A percentile compares a stretch with the other conserved stretches of the same genome.
phyloP scores from a whole-genome alignment of 2,113 vertebrate genomes.

The Dromaius novaehollandiae region DNA sequence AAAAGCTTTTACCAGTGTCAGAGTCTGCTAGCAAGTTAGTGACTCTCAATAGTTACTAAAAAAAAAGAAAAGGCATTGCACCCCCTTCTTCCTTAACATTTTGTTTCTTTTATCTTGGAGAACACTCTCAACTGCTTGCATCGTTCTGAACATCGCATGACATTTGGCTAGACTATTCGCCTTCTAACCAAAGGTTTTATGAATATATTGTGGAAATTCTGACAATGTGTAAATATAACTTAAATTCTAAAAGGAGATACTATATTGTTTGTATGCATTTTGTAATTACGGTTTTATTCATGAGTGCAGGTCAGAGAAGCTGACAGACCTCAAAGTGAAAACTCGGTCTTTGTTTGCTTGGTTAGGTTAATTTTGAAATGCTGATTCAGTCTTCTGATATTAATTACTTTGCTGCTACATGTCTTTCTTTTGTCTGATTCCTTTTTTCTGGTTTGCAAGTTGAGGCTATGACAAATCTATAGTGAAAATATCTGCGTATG shows the following conservation, averaged over 20 bases:
- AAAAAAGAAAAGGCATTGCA: background rate
- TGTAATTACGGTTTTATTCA: rapidly evolving
- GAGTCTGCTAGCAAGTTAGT: background rate
- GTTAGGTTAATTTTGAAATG: background rate
- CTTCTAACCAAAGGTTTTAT: background rate
- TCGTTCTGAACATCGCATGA: background rate
- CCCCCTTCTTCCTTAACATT: rapidly evolving
- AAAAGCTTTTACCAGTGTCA: background rate
- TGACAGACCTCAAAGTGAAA: background rate
- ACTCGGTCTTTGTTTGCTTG: background rate
- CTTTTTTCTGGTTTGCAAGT: background rate
- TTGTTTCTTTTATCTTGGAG: background rate
- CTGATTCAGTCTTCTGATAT: background rate
- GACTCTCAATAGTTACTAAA: background rate
- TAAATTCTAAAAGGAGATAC: background rate
- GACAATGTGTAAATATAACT: background rate
- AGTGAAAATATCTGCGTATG: background rate
- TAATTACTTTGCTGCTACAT: rapidly evolving
- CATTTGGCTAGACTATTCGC: background rate
- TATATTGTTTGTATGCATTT: background rate
- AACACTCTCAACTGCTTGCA: background rate
- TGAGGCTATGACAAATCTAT: background rate
- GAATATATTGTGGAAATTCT: background rate
- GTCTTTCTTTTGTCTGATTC: background rate
- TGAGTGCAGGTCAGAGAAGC: background rate